These are phyloP conservation scores for Cenopis cana DNA, from an alignment of 2,888 invertebrate genomes.

Conservation along the genomic window DNA sequence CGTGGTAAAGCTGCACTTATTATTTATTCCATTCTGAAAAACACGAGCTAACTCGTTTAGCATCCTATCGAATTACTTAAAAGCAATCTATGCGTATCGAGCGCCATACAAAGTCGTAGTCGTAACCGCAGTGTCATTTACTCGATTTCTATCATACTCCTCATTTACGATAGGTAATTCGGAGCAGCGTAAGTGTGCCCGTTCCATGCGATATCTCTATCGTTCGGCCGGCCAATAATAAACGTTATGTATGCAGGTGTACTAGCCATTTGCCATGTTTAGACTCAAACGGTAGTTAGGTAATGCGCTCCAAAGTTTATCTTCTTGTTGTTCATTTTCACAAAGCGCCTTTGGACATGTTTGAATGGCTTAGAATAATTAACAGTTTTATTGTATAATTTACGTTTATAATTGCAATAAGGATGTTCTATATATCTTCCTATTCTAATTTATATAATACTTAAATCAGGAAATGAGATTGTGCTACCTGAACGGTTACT, in stretches of 20 bases:
- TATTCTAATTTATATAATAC: neutral
- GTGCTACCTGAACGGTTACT: too few relatives aligned
- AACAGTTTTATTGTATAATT: conserved; percentile 5
- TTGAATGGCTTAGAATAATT: conserved; percentile 2
- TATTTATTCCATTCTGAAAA: conserved; percentile 7
- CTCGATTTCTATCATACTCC: conserved; percentile 59
- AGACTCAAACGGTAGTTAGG: conserved; percentile 36
- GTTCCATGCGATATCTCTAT: conserved; percentile 61
- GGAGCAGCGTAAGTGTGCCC: conserved; percentile 59
- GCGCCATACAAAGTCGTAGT: conserved; percentile 50
- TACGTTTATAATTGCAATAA: conserved; percentile 12
- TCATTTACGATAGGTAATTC: conserved; percentile 61
- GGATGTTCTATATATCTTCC: neutral
- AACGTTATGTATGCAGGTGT: conserved; percentile 56
- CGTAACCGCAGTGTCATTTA: conserved; percentile 54
- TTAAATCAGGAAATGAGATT: conserved; percentile 10
- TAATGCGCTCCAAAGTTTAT: conserved; percentile 27
- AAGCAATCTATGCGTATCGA: conserved; percentile 10
- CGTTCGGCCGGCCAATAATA: conserved; percentile 55
- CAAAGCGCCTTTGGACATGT: conserved; percentile 9
- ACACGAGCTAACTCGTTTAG: conserved; percentile 20
- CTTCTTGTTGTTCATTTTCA: conserved; percentile 24
- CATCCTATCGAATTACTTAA: conserved; percentile 14
- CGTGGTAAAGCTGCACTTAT: conserved; percentile 16
- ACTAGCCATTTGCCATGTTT: conserved; percentile 29